Base-by-base conservation (phyloP, 2,113 vertebrate species). In the Ancistrus triradiatus region DNA sequence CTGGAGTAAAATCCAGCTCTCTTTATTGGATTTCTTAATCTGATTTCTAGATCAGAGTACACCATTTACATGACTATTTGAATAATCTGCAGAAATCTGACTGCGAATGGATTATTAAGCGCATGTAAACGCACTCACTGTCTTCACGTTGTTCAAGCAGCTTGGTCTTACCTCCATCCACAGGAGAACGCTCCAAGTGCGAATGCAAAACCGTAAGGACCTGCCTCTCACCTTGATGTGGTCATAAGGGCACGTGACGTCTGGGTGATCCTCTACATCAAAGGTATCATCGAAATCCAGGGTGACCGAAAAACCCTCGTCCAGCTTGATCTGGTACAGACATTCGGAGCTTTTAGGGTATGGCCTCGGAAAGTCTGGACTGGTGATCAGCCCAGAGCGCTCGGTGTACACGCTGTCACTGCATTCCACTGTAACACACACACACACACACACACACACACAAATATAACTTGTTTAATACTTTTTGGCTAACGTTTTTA, bases 261-360 rank as follows among this genome's bases (percentile, higher is more conserved):
- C 93, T 0, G 96, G 95, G 49, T 99, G 96, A 43, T 95, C 92
- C 74, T 99, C 96, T 14, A 99, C 83, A 0, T 98, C 93, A 0
- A 99, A 97, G 65, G 56, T 84, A 7, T 88, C 82, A 53, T 94
- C 91, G 0, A 99, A 99, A 46, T 86, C 87, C 59, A 99, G 83
- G 35, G 74, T 90, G 73, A 98, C 74, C 65, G 78, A 85, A 73
- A 95, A 92, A 0, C 95, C 96, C 0, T 91, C 87, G 50, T 94
- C 92, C 75, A 95, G 85, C 65, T 91, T 81, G 0, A 99, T 91
- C 1, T 81, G 83, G 74, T 96, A 95, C 2, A 78, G 70, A 51
- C 95, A 99, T 52, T 96, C 90, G 0, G 93, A 95, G 66, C 92
- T 96, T 75, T 95, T 98, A 4, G 96, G 95, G 51, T 98, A 98